Evolutionary conservation across 2,797 vertebrate genomes (phyloP).

Genomic region (Acridotheres tristis): DNA sequence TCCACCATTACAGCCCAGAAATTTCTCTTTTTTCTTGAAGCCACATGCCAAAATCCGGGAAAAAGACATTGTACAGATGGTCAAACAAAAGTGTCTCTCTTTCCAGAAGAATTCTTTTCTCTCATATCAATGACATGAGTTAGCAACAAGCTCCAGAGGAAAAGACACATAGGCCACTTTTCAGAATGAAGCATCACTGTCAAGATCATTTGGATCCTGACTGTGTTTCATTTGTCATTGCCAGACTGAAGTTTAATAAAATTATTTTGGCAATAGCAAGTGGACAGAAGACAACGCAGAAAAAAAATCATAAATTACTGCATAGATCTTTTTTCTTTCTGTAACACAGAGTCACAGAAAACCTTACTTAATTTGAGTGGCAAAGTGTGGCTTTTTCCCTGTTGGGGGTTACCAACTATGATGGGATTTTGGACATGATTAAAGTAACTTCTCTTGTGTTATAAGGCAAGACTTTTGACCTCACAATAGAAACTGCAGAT

Average conservation of each 20-base stretch:
- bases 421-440: not conserved
- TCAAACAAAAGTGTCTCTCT: not conserved
- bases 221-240: not conserved
- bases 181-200: not conserved
- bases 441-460: not conserved
- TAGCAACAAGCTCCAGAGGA: not conserved
- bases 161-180: not conserved
- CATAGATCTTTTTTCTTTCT: not conserved
- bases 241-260: not conserved
- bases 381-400: not conserved
- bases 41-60: not conserved
- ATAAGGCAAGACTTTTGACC: not conserved
- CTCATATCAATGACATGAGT: not conserved
- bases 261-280: not conserved
- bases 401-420: rapidly evolving
- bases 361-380: not conserved
- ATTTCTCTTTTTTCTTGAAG: not conserved
- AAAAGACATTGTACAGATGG: not conserved
- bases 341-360: not conserved
- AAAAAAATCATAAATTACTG: not conserved
- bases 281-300: not conserved
- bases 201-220: not conserved
- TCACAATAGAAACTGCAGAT: not conserved
- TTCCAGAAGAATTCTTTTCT: not conserved
- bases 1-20: not conserved